Evolutionary conservation across 2,888 invertebrate species (phyloP), one percentile per base, ranked within the genome.

Genomic region (Buathra laborator): DNA sequence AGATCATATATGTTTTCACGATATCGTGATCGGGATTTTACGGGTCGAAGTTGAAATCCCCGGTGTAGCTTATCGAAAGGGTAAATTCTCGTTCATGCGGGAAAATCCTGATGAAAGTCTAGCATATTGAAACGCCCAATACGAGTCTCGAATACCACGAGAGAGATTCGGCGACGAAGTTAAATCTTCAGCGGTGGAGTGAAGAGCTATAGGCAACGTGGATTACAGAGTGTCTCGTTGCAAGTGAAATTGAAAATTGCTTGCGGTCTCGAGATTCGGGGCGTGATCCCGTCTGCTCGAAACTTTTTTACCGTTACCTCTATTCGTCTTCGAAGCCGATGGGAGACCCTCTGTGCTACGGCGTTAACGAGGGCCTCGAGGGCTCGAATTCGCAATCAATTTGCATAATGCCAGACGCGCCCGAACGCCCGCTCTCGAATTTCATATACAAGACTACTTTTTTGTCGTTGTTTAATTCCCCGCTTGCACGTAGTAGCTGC

Each of bases 371-470:
- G 51, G 44, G 16, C 74, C 46, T 53, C 44, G 59, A 43, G 67
- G 46, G 51, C 75, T 48, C 75, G 62, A 81, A 75, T 75, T 81
- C 62, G 59, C 81, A 75, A 81, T 75, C 68, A 75, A 81, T 81
- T 81, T 81, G 75, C 81, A 81, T 81, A 81, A 81, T 75, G 32
- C 75, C 81, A 46, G 46, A 48, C 64, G 37, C 48, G 66, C 4
- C 44, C 24, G 44, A 68, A 68, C 56, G 6, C 56, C 24, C 48
- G 62, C 43, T 78, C 76, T 53, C 62, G 29, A 24, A 44, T 77
- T 77, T 77, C 53, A 19, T 51, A 37, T 53, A 37, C 66, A 16
- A 12, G 53, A 12, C 14, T 43, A 66, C 32, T 44, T 72, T 72
- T 59, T 74, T 67, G 29, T 32, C 43, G 68, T 62, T 14, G 14